Evolutionary conservation across 1,140 invertebrate genomes (phyloP).

Genomic region (Drosophila truncata): DNA sequence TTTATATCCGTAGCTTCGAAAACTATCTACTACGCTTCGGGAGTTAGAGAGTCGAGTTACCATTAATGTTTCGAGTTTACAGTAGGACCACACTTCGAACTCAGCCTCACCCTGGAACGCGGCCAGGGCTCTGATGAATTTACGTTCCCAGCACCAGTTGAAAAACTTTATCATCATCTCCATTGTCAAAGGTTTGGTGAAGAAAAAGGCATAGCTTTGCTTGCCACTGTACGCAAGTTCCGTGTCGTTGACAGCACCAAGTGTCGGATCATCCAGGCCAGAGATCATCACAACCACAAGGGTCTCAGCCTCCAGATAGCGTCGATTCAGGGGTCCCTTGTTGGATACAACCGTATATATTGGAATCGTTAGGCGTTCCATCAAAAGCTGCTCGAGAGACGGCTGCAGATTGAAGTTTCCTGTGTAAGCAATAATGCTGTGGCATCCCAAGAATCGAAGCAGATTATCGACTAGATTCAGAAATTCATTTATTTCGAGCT

Average conservation of each 20-base stretch:
- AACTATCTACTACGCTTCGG: rapidly evolving
- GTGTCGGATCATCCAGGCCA: slow-evolving; percentile 1
- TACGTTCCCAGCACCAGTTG: not conserved
- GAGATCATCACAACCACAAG: not conserved
- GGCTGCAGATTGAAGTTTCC: not conserved
- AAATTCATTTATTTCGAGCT: not conserved
- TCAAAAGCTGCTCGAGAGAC: slow-evolving; percentile 12
- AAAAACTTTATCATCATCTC: not conserved
- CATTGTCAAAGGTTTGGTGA: not conserved
- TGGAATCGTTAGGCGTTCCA: not conserved
- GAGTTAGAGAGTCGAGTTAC: rapidly evolving
- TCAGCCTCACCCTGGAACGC: not conserved
- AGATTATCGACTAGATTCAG: rapidly evolving
- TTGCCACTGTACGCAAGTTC: not conserved
- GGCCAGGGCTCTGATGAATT: not conserved
- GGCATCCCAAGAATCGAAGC: rapidly evolving
- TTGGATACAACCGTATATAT: not conserved
- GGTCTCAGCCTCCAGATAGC: not conserved
- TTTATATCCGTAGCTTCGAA: not conserved
- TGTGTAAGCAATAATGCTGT: slow-evolving; percentile 8
- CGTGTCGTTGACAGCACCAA: not conserved
- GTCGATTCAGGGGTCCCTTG: not conserved
- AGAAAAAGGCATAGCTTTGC: not conserved
- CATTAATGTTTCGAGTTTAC: not conserved
- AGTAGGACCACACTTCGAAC: not conserved